These are phyloP conservation scores for Gymnorhina tibicen DNA, from an alignment of 2,113 vertebrate genomes.

Conservation along the genomic window DNA sequence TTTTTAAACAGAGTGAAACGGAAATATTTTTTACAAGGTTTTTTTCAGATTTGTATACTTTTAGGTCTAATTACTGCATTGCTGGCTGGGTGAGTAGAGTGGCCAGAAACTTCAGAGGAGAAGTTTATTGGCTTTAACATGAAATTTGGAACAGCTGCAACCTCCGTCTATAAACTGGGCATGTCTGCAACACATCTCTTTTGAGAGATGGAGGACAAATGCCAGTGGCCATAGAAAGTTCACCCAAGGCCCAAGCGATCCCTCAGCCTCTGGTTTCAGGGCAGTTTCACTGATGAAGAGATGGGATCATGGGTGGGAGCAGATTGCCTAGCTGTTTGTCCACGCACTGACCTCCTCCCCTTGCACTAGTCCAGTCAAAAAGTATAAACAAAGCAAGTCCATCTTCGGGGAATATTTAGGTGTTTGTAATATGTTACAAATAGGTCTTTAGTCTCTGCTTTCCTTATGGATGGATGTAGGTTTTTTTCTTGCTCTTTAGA, in stretches of 20 bases:
- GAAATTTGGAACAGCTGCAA: neutral
- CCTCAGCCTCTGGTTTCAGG: neutral
- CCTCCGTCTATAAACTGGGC: rapidly evolving
- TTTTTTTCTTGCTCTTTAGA: neutral
- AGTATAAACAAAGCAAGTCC: neutral
- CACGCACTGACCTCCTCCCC: neutral
- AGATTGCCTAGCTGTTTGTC: neutral
- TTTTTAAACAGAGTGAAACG: neutral
- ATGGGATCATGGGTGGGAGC: neutral
- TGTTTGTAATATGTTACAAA: neutral
- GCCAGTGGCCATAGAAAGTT: neutral
- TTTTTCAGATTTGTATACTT: neutral
- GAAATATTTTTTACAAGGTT: neutral
- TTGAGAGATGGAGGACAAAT: neutral
- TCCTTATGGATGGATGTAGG: neutral
- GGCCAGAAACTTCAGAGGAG: neutral
- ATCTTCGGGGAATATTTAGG: neutral
- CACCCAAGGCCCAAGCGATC: neutral
- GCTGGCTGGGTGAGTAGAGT: neutral
- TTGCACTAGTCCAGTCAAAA: neutral
- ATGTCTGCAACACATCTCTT: neutral
- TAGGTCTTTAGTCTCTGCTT: neutral
- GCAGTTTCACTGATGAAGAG: neutral
- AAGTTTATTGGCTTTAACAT: neutral
- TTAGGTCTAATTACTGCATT: neutral